Base-by-base conservation (phyloP, 30 jellyfish, hydroid and myxozoan species). In the Aurelia aurita complex sp. Pacific region DNA sequence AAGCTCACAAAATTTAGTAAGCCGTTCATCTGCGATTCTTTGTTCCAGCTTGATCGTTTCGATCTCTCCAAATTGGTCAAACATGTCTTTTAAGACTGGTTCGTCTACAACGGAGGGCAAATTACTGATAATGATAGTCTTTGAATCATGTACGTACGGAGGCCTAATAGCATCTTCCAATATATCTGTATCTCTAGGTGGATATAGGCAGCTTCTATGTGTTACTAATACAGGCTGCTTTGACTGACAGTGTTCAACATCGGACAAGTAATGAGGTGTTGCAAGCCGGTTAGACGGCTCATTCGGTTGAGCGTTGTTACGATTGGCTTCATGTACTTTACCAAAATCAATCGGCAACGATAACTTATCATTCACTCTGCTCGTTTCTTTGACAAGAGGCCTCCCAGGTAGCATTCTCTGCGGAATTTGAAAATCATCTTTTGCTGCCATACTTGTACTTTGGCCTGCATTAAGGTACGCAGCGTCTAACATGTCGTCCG, bases 251-350 rank as follows among this genome's bases (percentile, higher is more conserved):
- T 61, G 70, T 61, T 61, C 70, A 17, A 61, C 36, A 23, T 61
- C 70, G 10, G 70, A 61, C 36, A 61, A 61, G 70, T 61, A 61
- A 61, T 61, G 70, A 61, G 70, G 70, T 61, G 70, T 61, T 61
- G 11, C 70, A 6, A 61, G 32, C 34, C 36, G 12, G 36, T 23
- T 23, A 2, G 70, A 23, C 13, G 4, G 36, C 36, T 61, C 70
- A 12, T 61, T 61, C 13, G 36, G 4, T 61, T n/a, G 70, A 2
- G 57, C 12, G 2, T 14, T 46, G 36, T 23, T 61, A 17, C 70
- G 32, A n/a, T 10, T n/a, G 4, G 70, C 10, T 4, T 61, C 70
- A 61, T 13, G 13, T 17, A 0, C 36, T 61, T 8, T 12, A 61
- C 36, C 10, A 10, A 61, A 61, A 61, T 61, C 70, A 17, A n/a